Conservation (phyloP, 2,888 invertebrate genomes). For the Platycheirus rosarum region DNA sequence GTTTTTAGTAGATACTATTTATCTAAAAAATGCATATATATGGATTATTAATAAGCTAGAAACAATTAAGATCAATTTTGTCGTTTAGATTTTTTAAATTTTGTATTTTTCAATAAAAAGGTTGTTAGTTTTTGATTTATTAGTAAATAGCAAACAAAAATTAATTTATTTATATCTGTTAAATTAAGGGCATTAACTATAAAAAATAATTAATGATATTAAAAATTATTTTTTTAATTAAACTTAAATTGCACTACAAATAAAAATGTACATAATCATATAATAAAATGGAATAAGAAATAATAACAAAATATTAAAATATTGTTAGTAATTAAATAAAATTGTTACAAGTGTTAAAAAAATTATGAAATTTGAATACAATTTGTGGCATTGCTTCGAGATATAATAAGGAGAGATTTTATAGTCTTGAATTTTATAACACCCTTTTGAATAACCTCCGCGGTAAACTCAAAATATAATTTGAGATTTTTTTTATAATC, state of each 20-base stretch:
- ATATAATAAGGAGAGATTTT: too few relatives aligned
- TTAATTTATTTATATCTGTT: too few relatives aligned
- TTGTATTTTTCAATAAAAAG: slow-evolving; percentile 27
- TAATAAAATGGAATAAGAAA: slow-evolving; percentile 48
- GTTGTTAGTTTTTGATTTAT: slow-evolving; percentile 27
- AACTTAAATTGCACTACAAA: slow-evolving; percentile 23
- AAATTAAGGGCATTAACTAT: too few relatives aligned
- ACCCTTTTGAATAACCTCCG: too few relatives aligned
- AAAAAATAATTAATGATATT: too few relatives aligned
- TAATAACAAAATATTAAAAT: neutral
- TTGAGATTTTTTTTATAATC: too few relatives aligned
- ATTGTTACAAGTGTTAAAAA: neutral
- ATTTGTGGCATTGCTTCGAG: slow-evolving; percentile 45
- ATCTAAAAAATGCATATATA: slow-evolving; percentile 46
- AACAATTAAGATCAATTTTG: slow-evolving; percentile 53
- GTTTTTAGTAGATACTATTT: slow-evolving; percentile 47
- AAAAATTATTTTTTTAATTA: neutral
- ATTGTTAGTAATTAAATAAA: neutral
- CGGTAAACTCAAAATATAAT: too few relatives aligned
- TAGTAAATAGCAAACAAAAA: slow-evolving; percentile 45
- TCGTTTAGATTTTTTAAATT: slow-evolving; percentile 10
- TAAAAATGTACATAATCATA: neutral
- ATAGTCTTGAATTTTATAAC: too few relatives aligned
- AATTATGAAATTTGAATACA: too few relatives aligned
- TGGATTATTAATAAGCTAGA: slow-evolving; percentile 50